These are phyloP conservation scores for Rhinolophus ferrumequinum DNA, from an alignment of 2,113 vertebrate genomes.

Conservation along the genomic window DNA sequence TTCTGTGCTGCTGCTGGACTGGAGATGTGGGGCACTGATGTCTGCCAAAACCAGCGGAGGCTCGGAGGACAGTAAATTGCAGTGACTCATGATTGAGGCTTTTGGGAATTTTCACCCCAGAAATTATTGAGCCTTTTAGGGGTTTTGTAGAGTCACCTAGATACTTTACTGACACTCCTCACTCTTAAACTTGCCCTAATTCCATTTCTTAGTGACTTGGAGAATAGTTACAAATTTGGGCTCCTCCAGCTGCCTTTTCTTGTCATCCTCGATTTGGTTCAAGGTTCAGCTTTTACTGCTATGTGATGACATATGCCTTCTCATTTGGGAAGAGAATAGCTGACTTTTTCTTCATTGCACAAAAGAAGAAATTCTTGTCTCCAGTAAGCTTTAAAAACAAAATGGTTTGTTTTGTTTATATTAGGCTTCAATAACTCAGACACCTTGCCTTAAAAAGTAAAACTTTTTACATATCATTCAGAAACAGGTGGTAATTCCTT, in stretches of 20 bases:
- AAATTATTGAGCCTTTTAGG: not conserved
- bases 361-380: not conserved
- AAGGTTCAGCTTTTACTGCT: not conserved
- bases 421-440: not conserved
- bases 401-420: not conserved
- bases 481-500: not conserved
- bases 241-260: not conserved
- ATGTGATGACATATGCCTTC: not conserved
- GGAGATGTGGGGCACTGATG: not conserved
- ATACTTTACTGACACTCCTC: not conserved
- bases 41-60: constrained; percentile 28
- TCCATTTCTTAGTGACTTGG: not conserved
- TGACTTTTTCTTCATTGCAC: not conserved
- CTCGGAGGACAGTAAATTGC: not conserved
- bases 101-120: constrained; percentile 42
- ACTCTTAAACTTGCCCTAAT: not conserved
- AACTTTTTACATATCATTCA: not conserved
- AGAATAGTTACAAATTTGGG: not conserved
- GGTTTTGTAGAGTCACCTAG: not conserved
- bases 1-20: not conserved
- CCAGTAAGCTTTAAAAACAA: not conserved
- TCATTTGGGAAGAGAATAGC: not conserved
- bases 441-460: not conserved
- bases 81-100: constrained; percentile 20
- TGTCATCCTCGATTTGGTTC: not conserved